A percentile compares a stretch with the other conserved stretches of the same genome.
Conservation (phyloP, 2,113 vertebrate genomes). For the Australoheros scitulus region DNA sequence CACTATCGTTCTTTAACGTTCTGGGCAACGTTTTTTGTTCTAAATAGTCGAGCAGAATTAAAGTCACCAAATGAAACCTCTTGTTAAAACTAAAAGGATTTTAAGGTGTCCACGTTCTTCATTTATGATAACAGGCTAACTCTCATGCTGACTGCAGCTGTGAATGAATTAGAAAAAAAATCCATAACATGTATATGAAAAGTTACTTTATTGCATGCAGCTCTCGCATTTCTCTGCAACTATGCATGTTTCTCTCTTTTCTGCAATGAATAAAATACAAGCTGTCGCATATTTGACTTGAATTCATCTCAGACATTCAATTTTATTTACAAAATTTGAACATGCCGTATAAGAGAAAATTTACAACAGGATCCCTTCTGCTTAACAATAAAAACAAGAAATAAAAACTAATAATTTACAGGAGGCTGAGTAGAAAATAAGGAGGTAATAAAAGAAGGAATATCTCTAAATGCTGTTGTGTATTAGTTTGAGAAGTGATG, state of each 20-base stretch:
- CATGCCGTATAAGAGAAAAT: not conserved
- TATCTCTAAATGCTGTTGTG: not conserved
- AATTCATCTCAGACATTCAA: not conserved
- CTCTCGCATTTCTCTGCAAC: not conserved
- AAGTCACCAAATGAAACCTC: not conserved
- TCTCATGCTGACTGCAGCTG: not conserved
- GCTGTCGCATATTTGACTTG: not conserved
- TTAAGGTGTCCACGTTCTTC: no score
- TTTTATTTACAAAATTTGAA: not conserved
- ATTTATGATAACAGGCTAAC: no score
- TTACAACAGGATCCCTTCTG: not conserved
- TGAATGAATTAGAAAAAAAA: not conserved
- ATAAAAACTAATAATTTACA: not conserved
- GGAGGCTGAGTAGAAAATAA: not conserved
- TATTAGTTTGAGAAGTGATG: not conserved
- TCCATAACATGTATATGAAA: not conserved
- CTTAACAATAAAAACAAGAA: not conserved
- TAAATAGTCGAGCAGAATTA: no score
- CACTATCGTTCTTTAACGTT: no score
- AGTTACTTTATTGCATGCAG: not conserved
- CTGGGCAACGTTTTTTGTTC: no score
- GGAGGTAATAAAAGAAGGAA: not conserved
- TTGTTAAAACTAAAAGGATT: not conserved
- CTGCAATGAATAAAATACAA: slow-evolving; percentile 11
- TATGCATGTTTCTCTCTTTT: not conserved